A percentile compares a stretch with the other conserved stretches of the same genome.
These are phyloP conservation scores for Atrichornis clamosus DNA, from an alignment of 2,113 vertebrate species.

Conservation along the genomic window DNA sequence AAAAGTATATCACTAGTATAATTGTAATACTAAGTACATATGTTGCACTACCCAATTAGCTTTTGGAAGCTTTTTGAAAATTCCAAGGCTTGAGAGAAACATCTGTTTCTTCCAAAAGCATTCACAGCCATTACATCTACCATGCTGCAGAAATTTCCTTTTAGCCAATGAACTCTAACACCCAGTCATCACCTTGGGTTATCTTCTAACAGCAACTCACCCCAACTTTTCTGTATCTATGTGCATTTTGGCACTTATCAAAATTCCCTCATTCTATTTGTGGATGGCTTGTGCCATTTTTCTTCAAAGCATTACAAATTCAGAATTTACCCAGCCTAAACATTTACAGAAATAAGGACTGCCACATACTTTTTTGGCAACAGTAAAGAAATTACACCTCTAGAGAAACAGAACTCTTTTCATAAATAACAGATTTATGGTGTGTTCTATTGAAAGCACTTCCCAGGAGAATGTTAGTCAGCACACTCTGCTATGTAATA, in stretches of 20 bases:
- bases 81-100: not conserved
- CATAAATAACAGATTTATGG: constrained; percentile 1
- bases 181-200: not conserved
- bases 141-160: not conserved
- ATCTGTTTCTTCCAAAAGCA: not conserved
- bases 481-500: not conserved
- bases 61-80: not conserved
- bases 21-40: not conserved
- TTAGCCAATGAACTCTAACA: not conserved
- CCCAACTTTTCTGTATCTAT: not conserved
- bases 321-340: not conserved
- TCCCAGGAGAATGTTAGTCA: constrained; percentile 19
- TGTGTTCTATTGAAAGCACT: constrained; percentile 14
- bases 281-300: not conserved
- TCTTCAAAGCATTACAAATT: not conserved
- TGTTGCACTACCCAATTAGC: not conserved
- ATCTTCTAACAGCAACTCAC: not conserved
- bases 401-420: not conserved
- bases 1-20: not conserved
- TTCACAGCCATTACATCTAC: not conserved
- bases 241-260: not conserved
- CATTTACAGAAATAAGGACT: not conserved
- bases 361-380: not conserved
- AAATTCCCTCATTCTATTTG: not conserved
- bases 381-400: not conserved